Conservation (phyloP, 2,113 vertebrate genomes). For the Carassius carassius region DNA sequence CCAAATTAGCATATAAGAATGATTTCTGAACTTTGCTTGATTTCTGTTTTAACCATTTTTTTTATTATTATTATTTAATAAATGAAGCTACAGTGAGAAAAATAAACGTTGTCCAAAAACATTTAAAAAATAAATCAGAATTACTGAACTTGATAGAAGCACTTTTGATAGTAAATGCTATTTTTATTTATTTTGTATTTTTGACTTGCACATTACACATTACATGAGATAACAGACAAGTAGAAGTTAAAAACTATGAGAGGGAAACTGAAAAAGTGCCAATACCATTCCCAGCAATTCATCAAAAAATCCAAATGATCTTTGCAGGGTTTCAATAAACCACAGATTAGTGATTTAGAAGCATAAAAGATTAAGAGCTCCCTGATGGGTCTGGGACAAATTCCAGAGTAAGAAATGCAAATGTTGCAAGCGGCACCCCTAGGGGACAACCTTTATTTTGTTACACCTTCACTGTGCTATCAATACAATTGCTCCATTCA, state of each 20-base stretch:
- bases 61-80: neutral
- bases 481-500: conserved; percentile 20
- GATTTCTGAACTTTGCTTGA: neutral
- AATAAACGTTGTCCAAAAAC: neutral
- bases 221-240: neutral
- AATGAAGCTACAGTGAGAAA: neutral
- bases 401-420: conserved; percentile 28
- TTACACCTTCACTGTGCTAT: conserved; percentile 24
- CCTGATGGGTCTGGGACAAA: conserved; percentile 20
- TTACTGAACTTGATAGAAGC: too few species aligned
- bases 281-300: conserved; percentile 1
- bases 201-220: neutral
- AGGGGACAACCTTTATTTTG: neutral
- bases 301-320: conserved; percentile 3
- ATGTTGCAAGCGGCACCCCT: conserved; percentile 20
- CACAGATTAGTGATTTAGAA: conserved; percentile 24
- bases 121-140: too few species aligned
- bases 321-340: conserved; percentile 19
- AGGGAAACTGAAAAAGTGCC: neutral
- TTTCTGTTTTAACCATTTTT: neutral
- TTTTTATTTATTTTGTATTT: neutral
- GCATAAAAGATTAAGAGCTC: conserved; percentile 31
- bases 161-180: neutral
- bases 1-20: too few species aligned
- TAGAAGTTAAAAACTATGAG: neutral